Evolutionary conservation across 2,888 invertebrate species (phyloP), one percentile per base, ranked within the genome.

Genomic region (Sipha maydis): DNA sequence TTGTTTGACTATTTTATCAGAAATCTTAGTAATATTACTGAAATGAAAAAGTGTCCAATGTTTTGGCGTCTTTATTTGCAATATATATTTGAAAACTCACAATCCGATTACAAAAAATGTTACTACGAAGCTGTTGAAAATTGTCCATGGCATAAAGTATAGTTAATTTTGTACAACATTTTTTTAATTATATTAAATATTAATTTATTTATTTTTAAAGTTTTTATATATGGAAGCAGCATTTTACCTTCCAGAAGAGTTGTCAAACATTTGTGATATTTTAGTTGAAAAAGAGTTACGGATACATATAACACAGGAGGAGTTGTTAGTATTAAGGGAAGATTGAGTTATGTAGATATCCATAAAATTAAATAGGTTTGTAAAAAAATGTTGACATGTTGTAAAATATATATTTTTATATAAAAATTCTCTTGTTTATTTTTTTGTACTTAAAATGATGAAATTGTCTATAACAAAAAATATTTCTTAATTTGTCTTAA

Each of bases 201-300:
- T 8, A 5, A 31, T n/a, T 0, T 41, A 41, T 54, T 67, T 61
- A 1, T 48, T 14, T 79, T 92, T 91, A 89, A 90, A 93, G 93
- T 92, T 93, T 8, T 91, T 95, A 76, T 95, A 95, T 90, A 93
- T 95, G 90, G 94, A 95, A 91, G 95, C 95, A 7, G 94, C 94
- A 1, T 93, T 94, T 90, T 93, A 94, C 90, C 93, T 95, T 71
- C 95, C 94, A 61, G 93, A 93, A 89, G 94, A 95, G 91, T 92
- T 95, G 90, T 93, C 93, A 1, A 95, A 95, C 92, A 93, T 96
- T 90, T 95, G 95, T 91, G 96, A 96, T 92, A 92, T 95, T 89
- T 93, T 96, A 91, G 94, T 95, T 85, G 96, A 96, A 91, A 95
- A 96, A 91, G 94, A 95, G 91, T 92, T 96, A 89, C 93, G 96